phyloP scores from a whole-genome alignment of 2,888 invertebrate genomes.

The Macrophya annulata region DNA sequence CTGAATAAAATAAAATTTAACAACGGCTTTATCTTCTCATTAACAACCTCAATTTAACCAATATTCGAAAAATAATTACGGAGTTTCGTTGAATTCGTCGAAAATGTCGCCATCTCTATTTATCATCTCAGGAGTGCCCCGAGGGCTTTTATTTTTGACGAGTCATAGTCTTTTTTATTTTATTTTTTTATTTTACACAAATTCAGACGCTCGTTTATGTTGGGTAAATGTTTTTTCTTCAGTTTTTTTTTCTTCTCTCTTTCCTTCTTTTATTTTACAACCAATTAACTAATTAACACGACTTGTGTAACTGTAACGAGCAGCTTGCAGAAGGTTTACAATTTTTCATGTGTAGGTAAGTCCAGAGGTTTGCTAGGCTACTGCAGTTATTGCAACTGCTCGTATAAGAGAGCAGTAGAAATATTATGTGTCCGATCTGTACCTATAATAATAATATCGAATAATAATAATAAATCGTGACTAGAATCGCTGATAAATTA shows the following conservation, averaged over 20 bases:
- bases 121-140: not conserved
- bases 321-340: not conserved
- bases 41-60: not conserved
- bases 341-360: not conserved
- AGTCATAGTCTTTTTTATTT: not conserved
- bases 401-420: not conserved
- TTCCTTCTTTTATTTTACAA: not conserved
- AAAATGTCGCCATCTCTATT: not conserved
- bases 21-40: not conserved
- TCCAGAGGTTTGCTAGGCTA: not conserved
- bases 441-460: not conserved
- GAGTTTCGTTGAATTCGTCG: not conserved
- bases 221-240: not conserved
- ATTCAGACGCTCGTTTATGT: not conserved
- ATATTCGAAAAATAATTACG: not conserved
- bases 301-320: conserved; percentile 1
- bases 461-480: not conserved
- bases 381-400: not conserved
- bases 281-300: not conserved
- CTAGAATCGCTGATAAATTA: not conserved
- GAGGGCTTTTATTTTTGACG: not conserved
- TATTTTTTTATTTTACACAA: too few species aligned
- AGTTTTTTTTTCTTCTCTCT: not conserved
- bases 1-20: not conserved
- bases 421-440: not conserved